Percentiles rank a stretch among this genome's conserved stretches.
Conservation (phyloP, 2,797 vertebrate genomes). For the Mormyrops boulengeri region DNA sequence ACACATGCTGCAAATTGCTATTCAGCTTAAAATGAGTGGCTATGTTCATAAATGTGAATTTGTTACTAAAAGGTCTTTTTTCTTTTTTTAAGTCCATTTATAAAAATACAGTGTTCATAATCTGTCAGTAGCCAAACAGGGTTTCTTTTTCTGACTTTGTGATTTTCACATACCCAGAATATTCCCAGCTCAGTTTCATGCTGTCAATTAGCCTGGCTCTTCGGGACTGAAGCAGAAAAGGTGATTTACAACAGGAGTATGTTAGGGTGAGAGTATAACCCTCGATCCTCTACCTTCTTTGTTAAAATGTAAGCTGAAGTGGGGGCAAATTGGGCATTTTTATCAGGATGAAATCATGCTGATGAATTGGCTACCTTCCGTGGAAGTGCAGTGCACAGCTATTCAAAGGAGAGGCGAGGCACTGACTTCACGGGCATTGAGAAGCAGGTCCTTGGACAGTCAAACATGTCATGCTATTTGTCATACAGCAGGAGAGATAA, state of each 20-base stretch:
- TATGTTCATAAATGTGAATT: neutral
- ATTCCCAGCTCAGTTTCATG: slow-evolving; percentile 7
- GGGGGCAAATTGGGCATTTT: slow-evolving; percentile 20
- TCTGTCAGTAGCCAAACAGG: neutral
- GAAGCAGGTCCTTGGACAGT: slow-evolving; percentile 34
- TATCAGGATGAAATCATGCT: slow-evolving; percentile 1
- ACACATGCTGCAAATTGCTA: neutral
- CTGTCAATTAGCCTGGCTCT: slow-evolving; percentile 19
- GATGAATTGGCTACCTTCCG: slow-evolving; percentile 13
- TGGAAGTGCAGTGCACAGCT: slow-evolving; percentile 20
- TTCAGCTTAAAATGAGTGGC: neutral
- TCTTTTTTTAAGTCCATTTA: neutral
- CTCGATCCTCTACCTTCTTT: slow-evolving; percentile 16
- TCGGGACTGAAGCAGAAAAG: slow-evolving; percentile 10
- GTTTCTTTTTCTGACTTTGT: neutral
- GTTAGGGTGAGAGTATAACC: slow-evolving; percentile 6
- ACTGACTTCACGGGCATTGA: slow-evolving; percentile 34
- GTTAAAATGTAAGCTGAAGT: slow-evolving; percentile 19
- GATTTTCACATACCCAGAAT: neutral
- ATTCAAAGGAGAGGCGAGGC: slow-evolving; percentile 20
- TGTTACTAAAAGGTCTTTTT: neutral
- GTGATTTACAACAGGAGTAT: slow-evolving; percentile 10
- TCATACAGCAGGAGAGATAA: slow-evolving; percentile 49
- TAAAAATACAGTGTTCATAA: neutral
- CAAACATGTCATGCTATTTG: slow-evolving; percentile 49